These are phyloP conservation scores for Nothocercus nigrocapillus DNA, from an alignment of 2,113 vertebrate genomes.

Conservation along the genomic window DNA sequence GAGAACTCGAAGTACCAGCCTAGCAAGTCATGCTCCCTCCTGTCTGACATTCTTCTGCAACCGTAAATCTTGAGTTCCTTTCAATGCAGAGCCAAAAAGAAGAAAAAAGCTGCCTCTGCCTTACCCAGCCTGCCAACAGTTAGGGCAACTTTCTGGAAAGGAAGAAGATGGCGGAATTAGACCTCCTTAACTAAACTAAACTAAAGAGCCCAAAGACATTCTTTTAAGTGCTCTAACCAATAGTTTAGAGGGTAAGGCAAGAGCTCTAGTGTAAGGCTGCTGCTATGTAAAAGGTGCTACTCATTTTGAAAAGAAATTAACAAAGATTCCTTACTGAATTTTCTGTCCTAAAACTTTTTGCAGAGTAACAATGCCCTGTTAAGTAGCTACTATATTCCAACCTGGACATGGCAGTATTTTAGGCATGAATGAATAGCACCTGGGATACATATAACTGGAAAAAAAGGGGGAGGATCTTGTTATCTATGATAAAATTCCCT, in stretches of 20 bases:
- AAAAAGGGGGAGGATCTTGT: neutral
- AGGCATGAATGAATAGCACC: neutral
- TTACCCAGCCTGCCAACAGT: neutral
- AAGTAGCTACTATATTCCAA: neutral
- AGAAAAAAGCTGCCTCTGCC: neutral
- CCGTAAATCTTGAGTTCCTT: neutral
- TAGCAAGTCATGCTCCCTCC: neutral
- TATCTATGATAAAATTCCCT: neutral
- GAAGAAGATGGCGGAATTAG: neutral
- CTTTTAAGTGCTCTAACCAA: neutral
- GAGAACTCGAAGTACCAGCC: neutral
- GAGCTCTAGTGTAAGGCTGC: neutral
- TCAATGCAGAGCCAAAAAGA: conserved; percentile 21
- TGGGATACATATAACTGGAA: neutral
- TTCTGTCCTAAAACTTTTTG: neutral
- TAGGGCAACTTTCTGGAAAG: neutral
- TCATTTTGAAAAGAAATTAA: neutral
- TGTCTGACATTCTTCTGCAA: conserved; percentile 20
- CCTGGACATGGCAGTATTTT: neutral
- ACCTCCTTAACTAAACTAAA: neutral
- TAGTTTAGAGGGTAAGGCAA: neutral
- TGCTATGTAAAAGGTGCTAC: neutral
- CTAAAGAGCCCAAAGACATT: neutral
- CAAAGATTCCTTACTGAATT: neutral
- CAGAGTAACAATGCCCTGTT: neutral